These are phyloP conservation scores for Sarcophaga caerulescens DNA, from an alignment of 2,888 invertebrate species.

Conservation along the genomic window DNA sequence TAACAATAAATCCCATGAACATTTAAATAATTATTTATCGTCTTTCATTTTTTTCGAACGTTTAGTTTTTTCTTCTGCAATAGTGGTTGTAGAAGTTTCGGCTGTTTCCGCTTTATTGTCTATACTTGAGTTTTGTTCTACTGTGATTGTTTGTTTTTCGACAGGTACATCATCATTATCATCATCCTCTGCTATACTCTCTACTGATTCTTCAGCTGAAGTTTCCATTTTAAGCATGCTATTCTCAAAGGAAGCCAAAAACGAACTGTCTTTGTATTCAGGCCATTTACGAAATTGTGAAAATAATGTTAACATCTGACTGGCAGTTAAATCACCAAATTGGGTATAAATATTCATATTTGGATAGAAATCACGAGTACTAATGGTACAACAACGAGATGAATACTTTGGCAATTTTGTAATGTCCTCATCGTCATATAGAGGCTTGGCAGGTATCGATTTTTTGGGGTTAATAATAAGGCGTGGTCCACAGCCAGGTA, in stretches of 20 bases:
- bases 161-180: constrained; percentile 72
- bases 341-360: constrained; percentile 87
- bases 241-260: constrained; percentile 85
- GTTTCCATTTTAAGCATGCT: constrained; percentile 83
- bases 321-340: constrained; percentile 86
- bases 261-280: constrained; percentile 85
- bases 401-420: constrained; percentile 75
- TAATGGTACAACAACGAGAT: constrained; percentile 75
- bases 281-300: constrained; percentile 84
- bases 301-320: constrained; percentile 86
- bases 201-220: constrained; percentile 75
- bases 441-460: constrained; percentile 41
- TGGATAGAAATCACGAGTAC: constrained; percentile 77
- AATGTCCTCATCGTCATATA: constrained; percentile 71
- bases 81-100: constrained; percentile 23
- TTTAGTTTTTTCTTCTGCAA: not conserved
- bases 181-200: constrained; percentile 75
- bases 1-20: not conserved
- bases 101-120: constrained; percentile 60
- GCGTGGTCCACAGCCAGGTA: constrained; percentile 87
- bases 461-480: constrained; percentile 81
- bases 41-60: constrained; percentile 10
- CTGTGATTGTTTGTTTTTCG: constrained; percentile 31
- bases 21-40: constrained; percentile 10
- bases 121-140: not conserved